A percentile compares a stretch with the other conserved stretches of the same genome.
These are phyloP conservation scores for Microdon myrmicae DNA, from an alignment of 2,888 invertebrate species.

Conservation along the genomic window DNA sequence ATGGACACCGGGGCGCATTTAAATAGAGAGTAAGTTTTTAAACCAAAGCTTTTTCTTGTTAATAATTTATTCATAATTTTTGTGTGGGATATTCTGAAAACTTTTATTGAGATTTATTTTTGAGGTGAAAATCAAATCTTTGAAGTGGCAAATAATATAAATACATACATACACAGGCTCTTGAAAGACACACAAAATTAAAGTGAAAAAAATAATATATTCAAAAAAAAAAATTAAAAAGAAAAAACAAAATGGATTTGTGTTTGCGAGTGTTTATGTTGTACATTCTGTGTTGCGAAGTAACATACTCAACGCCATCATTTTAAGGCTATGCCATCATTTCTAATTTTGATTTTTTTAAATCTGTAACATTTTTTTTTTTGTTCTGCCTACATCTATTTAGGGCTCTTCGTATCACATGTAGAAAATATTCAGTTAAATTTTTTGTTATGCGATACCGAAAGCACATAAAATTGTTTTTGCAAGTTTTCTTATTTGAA, in stretches of 20 bases:
- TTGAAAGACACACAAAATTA: constrained; percentile 1
- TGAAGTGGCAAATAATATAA: constrained; percentile 14
- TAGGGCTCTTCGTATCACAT: no score
- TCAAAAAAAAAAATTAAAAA: constrained; percentile 15
- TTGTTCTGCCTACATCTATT: no score
- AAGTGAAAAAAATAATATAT: constrained; percentile 8
- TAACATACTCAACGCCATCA: no score
- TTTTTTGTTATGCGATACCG: no score
- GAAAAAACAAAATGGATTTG: constrained; percentile 13
- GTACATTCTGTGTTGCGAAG: no score
- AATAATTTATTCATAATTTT: neutral
- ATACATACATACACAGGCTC: constrained; percentile 8
- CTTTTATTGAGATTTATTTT: constrained; percentile 7
- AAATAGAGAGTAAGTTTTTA: constrained; percentile 80
- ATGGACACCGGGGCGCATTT: constrained; percentile 96
- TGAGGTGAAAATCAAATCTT: constrained; percentile 1
- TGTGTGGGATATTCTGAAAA: constrained; percentile 4
- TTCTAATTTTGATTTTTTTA: no score
- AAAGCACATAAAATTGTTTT: no score
- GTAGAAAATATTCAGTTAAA: no score
- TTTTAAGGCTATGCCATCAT: no score
- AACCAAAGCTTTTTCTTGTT: constrained; percentile 16
- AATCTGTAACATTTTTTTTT: no score
- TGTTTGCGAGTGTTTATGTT: no score
- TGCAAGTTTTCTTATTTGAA: no score